Evolutionary conservation across 2,797 vertebrate species (phyloP).

Genomic region (Peromyscus attwateri): DNA sequence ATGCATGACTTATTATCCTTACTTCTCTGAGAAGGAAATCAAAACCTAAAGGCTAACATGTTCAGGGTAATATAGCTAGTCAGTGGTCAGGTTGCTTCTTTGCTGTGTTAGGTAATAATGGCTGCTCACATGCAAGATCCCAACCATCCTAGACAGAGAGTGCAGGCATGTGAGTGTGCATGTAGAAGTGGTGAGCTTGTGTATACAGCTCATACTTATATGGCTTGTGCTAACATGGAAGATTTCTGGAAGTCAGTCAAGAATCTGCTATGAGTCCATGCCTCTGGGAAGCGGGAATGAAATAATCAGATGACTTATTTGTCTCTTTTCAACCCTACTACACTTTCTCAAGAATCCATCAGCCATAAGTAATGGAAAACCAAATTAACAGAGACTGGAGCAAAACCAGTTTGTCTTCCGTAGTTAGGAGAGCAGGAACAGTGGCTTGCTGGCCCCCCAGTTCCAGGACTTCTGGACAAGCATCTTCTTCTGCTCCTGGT

Average conservation of each 20-base stretch:
- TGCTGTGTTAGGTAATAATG: not conserved
- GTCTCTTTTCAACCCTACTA: slow-evolving; percentile 52
- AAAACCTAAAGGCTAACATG: not conserved
- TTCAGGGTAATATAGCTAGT: not conserved
- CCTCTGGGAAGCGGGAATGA: slow-evolving; percentile 55
- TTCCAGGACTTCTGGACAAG: not conserved
- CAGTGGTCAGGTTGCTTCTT: not conserved
- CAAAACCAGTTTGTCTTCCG: slow-evolving; percentile 61
- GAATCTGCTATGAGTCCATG: slow-evolving; percentile 49
- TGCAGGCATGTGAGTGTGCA: too few relatives aligned
- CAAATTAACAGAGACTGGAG: slow-evolving; percentile 72
- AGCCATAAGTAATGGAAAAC: slow-evolving; percentile 72
- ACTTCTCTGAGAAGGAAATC: not conserved
- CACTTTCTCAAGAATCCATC: slow-evolving; percentile 46
- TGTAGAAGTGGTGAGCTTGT: not conserved
- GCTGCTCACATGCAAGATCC: not conserved
- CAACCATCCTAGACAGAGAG: not conserved
- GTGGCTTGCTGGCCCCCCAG: not conserved
- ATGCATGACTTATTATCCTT: not conserved
- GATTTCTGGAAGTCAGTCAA: slow-evolving; percentile 74
- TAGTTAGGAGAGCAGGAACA: not conserved
- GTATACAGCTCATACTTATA: slow-evolving; percentile 56
- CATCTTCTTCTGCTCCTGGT: not conserved
- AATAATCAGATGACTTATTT: slow-evolving; percentile 77
- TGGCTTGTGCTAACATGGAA: slow-evolving; percentile 65